Evolutionary conservation across 2,888 invertebrate genomes (phyloP), one percentile per base, ranked within the genome.

Genomic region (Mythimna loreyi): DNA sequence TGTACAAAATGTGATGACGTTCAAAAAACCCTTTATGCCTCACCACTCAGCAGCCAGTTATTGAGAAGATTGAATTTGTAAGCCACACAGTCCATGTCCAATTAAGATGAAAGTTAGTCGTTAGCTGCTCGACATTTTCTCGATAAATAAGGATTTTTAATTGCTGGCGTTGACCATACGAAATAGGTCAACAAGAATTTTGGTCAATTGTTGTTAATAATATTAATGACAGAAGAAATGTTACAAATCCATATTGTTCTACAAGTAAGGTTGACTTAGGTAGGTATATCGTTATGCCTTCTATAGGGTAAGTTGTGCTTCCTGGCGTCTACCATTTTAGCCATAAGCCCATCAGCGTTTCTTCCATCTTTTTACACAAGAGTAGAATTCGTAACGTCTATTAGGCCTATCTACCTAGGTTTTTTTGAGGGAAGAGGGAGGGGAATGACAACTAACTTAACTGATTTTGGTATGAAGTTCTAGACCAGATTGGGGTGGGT

Each of bases 21-120:
- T 69, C 58, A 75, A 84, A 82, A 86, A 83, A 75, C 85, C 83
- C 81, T 85, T 87, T 82, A 85, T 83, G 78, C 61, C 72, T 55
- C 52, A 73, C 67, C 73, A 82, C 73, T 62, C 61, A 70, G 63
- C 76, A 81, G 78, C 72, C 73, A 77, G 76, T 67, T 72, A 80
- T 71, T 70, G 59, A 71, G 67, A 68, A 59, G 68, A 77, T 72
- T 70, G 74, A 71, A 57, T 60, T 76, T 72, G 57, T 67, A 53
- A 67, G 55, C 61, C 45, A 64, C 47, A 47, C 25, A 64, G 63
- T 58, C 56, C 67, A 79, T 71, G 40, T 67, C 66, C 65, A 80
- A 80, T 78, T 79, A 77, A 43, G 52, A 80, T 52, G 65, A 66
- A 69, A 75, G 55, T 75, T 65, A 56, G 19, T 36, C 47, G 25